Evolutionary conservation across 2,113 vertebrate genomes (phyloP).

Genomic region (Micromys minutus): DNA sequence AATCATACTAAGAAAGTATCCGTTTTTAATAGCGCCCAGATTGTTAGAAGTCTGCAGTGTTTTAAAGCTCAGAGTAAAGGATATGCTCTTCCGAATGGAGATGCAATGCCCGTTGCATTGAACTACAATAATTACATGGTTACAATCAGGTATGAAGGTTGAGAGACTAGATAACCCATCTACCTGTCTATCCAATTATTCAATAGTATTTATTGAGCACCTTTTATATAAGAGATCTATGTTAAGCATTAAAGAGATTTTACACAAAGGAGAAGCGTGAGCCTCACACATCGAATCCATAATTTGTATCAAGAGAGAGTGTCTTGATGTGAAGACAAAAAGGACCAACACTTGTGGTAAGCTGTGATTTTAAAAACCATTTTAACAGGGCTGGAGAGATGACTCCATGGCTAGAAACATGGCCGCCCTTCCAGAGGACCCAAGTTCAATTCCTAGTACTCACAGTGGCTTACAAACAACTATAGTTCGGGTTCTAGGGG

Average conservation of each 20-base stretch:
- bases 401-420: neutral
- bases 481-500: neutral
- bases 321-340: neutral
- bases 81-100: neutral
- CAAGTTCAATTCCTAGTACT: neutral
- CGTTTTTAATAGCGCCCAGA: neutral
- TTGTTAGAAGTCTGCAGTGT: neutral
- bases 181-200: neutral
- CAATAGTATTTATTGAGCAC: neutral
- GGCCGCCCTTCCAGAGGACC: neutral
- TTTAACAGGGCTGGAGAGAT: neutral
- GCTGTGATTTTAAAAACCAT: neutral
- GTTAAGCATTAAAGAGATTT: neutral
- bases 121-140: neutral
- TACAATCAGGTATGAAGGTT: neutral
- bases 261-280: neutral
- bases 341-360: neutral
- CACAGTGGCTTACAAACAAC: neutral
- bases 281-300: neutral
- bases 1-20: neutral
- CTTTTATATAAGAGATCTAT: neutral
- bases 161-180: neutral
- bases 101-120: neutral
- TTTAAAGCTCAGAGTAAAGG: constrained; percentile 34
- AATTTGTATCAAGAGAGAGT: neutral